Percentiles rank a stretch among this genome's conserved stretches.
These are phyloP conservation scores for Axea sp. DNA, from an alignment of 2,888 invertebrate genomes.

Conservation along the genomic window DNA sequence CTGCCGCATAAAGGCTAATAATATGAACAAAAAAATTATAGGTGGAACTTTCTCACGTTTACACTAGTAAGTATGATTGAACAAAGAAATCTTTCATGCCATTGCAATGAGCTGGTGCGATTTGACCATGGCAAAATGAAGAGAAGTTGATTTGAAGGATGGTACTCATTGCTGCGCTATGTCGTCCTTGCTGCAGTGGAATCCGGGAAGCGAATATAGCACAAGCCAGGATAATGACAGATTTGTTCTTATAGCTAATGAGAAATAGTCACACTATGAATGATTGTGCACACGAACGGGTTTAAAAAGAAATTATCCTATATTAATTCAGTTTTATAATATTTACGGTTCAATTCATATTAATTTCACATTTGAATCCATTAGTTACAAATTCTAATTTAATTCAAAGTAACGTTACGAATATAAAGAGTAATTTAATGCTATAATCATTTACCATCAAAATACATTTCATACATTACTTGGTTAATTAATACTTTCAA, in stretches of 20 bases:
- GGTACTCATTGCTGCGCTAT: constrained; percentile 64
- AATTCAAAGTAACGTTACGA: too few relatives aligned
- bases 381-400: too few relatives aligned
- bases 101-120: constrained; percentile 65
- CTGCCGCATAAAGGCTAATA: constrained; percentile 28
- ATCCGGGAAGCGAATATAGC: constrained; percentile 71
- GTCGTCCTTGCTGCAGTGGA: constrained; percentile 71
- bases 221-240: constrained; percentile 45
- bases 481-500: too few relatives aligned
- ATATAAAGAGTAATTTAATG: too few relatives aligned
- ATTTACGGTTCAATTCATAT: too few relatives aligned
- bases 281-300: background rate
- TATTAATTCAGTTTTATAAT: too few relatives aligned
- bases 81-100: constrained; percentile 70
- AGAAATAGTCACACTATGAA: constrained; percentile 36
- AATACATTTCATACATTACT: too few relatives aligned
- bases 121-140: constrained; percentile 61
- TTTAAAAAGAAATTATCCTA: too few relatives aligned
- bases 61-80: constrained; percentile 33
- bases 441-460: too few relatives aligned
- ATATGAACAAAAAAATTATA: constrained; percentile 27
- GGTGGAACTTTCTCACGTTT: constrained; percentile 51
- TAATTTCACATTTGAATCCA: too few relatives aligned
- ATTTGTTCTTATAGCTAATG: constrained; percentile 15
- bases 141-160: constrained; percentile 67